Evolutionary conservation across 2,888 invertebrate species (phyloP), one percentile per base, ranked within the genome.

Genomic region (Lithophane leautieri): DNA sequence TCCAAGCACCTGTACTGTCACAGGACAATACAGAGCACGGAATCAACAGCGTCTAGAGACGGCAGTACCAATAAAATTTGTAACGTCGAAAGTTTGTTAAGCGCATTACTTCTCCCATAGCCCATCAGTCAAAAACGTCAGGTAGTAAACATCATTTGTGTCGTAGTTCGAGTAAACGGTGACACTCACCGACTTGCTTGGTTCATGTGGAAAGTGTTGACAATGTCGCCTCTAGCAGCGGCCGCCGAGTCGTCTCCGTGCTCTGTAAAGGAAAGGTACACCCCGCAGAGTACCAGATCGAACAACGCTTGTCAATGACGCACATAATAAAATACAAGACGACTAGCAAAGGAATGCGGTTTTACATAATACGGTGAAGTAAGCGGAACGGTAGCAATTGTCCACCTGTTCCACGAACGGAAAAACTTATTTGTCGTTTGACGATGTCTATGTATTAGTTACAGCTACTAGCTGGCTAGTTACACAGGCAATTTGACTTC

Each of bases 201-300:
- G 8, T 74, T 52, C 25, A 16, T 28, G 22, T 16, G 7, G 12
- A 52, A 50, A 40, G 16, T 16, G 8, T 74, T n/a, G 16, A n/a
- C 8, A 34, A 25, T 34, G 28, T 28, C 75, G 2, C 54, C 44
- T 34, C 54, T 72, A 44, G 7, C 42, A 34, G 8, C 28, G 28
- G 3, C 42, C 40, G 12, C 12, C 44, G 34, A 19, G 6, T 34
- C 2, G 9, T 25, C 28, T 72, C 44, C 7, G 19, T 72, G 11
- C 34, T 72, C 72, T 72, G 28, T 34, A 19, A 4, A 14, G 44
- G 62, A 67, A 72, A 68, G 44, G 61, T 83, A 89, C 92, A 78
- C 92, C 94, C 94, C 89, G 93, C 88, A 85, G 93, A 81, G 93
- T 90, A 87, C 89, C 84, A 80, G 90, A 93, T 93, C 91, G 92